phyloP scores from a whole-genome alignment of 2,113 vertebrate species.

The Irena cyanogastra region DNA sequence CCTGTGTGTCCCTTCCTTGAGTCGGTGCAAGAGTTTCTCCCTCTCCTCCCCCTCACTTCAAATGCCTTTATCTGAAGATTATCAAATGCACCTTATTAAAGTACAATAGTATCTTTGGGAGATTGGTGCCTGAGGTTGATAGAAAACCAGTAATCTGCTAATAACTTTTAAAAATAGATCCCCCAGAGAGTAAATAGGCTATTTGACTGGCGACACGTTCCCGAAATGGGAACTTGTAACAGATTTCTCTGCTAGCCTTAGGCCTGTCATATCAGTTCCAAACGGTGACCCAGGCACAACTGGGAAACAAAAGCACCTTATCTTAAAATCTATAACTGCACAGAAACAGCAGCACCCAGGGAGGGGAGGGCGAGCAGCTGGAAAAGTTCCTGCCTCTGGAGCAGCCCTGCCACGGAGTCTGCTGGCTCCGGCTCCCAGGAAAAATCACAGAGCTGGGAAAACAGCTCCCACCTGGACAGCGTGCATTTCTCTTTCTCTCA shows the following conservation, averaged over 20 bases:
- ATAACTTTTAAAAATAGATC: slow-evolving; percentile 77
- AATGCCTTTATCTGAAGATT: slow-evolving; percentile 62
- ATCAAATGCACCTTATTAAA: slow-evolving; percentile 74
- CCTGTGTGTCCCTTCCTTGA: neutral
- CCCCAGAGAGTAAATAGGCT: slow-evolving; percentile 66
- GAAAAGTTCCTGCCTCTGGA: neutral
- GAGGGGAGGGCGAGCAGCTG: neutral
- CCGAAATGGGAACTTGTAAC: slow-evolving; percentile 13
- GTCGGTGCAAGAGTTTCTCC: neutral
- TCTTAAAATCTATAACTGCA: neutral
- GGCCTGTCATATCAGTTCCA: slow-evolving; percentile 30
- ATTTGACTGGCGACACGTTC: neutral
- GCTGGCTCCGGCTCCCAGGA: neutral
- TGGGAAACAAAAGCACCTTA: slow-evolving; percentile 21
- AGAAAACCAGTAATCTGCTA: slow-evolving; percentile 78
- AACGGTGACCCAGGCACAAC: neutral
- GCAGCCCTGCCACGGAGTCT: neutral
- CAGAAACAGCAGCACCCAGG: neutral
- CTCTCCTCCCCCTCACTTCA: neutral
- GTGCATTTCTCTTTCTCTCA: neutral
- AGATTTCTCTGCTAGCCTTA: slow-evolving; percentile 7
- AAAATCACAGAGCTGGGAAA: neutral
- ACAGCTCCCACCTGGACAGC: neutral
- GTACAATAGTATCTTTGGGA: slow-evolving; percentile 65
- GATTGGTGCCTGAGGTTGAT: slow-evolving; percentile 69